Evolutionary conservation across 92 coral and sea anemone genomes (phyloP).

Genomic region (Anthopleura xanthogrammica): DNA sequence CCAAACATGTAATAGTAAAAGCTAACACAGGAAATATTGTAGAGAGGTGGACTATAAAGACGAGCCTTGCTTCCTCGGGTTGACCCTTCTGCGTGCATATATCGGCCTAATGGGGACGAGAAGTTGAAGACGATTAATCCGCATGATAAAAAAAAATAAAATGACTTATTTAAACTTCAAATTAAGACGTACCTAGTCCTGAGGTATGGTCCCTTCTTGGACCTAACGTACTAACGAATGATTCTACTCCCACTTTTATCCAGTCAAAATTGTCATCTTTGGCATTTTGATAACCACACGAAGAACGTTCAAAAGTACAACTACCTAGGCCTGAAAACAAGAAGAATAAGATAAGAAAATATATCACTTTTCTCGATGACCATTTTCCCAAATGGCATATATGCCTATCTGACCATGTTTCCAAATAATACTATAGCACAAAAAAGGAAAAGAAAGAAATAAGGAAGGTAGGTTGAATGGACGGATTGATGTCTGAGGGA

Average conservation of each 20-base stretch:
- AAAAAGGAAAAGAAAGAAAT: not conserved
- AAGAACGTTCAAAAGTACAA: not conserved
- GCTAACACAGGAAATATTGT: slow-evolving; percentile 3
- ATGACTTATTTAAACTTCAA: not conserved
- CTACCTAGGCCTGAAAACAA: not conserved
- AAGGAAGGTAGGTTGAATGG: no score
- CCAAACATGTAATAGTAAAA: slow-evolving; percentile 8
- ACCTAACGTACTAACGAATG: not conserved
- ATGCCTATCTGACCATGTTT: no score
- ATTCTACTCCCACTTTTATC: not conserved
- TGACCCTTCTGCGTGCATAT: slow-evolving; percentile 1
- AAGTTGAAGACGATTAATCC: not conserved
- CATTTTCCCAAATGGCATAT: no score
- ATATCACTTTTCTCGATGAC: no score
- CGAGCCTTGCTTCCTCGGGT: slow-evolving; percentile 9
- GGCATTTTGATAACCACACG: not conserved
- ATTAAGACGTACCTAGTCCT: not conserved
- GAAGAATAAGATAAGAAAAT: not conserved
- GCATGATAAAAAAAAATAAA: not conserved
- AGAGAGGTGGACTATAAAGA: not conserved
- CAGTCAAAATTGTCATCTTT: not conserved
- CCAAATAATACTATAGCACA: not conserved
- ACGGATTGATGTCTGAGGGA: no score
- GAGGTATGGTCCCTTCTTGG: not conserved
- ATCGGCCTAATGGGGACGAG: not conserved